Evolutionary conservation across 1,140 invertebrate species (phyloP), one percentile per base, ranked within the genome.

Genomic region (Andrena cerasifolii): DNA sequence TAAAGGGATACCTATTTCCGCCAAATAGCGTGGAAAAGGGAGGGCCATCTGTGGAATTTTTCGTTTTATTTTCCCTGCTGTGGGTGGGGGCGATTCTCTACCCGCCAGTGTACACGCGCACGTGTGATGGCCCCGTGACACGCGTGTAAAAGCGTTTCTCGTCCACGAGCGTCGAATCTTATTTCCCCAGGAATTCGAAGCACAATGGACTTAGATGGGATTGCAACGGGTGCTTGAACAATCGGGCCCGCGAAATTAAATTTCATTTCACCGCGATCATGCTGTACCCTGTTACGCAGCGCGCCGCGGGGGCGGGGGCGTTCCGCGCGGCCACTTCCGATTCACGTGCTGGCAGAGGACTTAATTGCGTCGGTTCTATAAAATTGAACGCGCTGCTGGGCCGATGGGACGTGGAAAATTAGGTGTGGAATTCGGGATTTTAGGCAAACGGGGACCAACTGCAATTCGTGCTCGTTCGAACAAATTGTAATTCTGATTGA

Each of bases 11-110:
- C 28, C 61, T 54, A 79, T 84, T 84, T 71, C 61, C 49, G 49
- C 8, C n/a, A 84, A 84, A 84, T 80, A 84, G 77, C 43, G 67
- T 33, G 66, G 71, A 83, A 83, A 79, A 78, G 73, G 24, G 36
- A 63, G 26, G 62, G 49, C 12, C 45, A 70, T 51, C 28, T 62
- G 47, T 18, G 77, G 81, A 84, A 84, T 83, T 84, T 84, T 80
- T 79, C 82, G 65, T 83, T 83, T 80, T 61, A 83, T 31, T 67
- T 65, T 79, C n/a, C 24, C 36, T 68, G 53, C 24, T n/a, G 56
- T 67, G 21, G 51, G 40, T 62, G 47, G 65, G 65, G n/a, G n/a
- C n/a, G n/a, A n/a, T n/a, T n/a, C n/a, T n/a, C n/a, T n/a, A 58
- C 28, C 24, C 47, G n/a, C 67, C 59, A 28, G 73, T 67, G 65